Evolutionary conservation across 2,797 vertebrate genomes (phyloP).

Genomic region (Dicrostonyx torquatus): DNA sequence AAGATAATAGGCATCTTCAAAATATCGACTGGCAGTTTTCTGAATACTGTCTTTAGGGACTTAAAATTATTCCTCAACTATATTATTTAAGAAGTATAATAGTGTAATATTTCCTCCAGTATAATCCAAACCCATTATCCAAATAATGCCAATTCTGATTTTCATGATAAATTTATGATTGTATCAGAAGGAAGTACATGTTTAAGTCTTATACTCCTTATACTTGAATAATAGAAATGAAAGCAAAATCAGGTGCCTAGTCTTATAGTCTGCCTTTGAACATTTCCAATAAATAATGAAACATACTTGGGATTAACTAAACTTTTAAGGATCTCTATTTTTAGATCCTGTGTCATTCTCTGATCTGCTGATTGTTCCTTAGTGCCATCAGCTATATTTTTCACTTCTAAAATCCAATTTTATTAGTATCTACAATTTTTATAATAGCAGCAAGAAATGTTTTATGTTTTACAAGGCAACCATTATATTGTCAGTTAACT

Average conservation of each 20-base stretch:
- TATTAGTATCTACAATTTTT: background rate
- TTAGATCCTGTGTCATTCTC: background rate
- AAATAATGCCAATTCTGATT: slow-evolving; percentile 37
- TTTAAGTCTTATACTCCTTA: background rate
- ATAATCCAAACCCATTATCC: slow-evolving; percentile 11
- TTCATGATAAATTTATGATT: slow-evolving; percentile 28
- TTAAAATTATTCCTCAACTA: slow-evolving; percentile 55
- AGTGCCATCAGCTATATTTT: background rate
- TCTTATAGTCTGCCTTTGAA: background rate
- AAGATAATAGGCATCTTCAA: slow-evolving; percentile 83
- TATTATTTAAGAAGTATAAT: slow-evolving; percentile 44
- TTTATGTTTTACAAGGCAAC: slow-evolving; percentile 11
- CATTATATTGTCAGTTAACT: background rate
- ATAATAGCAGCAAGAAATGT: background rate
- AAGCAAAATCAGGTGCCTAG: background rate
- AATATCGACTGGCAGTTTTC: slow-evolving; percentile 78
- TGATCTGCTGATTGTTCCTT: background rate
- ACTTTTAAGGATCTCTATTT: background rate
- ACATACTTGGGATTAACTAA: background rate
- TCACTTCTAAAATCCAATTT: background rate
- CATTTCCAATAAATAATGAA: background rate
- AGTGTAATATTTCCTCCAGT: slow-evolving; percentile 30
- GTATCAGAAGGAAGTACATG: background rate
- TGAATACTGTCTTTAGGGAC: slow-evolving; percentile 58
- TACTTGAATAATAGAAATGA: background rate